These are phyloP conservation scores for Tricholaema leucomelas DNA, from an alignment of 2,113 vertebrate genomes.

Conservation along the genomic window DNA sequence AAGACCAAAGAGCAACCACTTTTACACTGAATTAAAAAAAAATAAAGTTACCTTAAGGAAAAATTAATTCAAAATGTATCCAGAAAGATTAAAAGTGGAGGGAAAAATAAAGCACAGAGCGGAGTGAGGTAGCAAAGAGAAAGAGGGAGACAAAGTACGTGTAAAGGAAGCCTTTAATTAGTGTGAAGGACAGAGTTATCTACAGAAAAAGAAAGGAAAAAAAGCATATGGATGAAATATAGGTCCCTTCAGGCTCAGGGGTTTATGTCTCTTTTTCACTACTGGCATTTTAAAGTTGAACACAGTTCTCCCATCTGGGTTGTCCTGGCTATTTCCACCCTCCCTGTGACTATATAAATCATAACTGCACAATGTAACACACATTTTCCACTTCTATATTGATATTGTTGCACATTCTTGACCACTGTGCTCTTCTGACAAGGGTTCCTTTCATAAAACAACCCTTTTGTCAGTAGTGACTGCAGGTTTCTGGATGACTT, in stretches of 20 bases:
- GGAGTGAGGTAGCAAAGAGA: conserved; percentile 14
- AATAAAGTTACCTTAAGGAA: not conserved
- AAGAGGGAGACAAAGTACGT: conserved; percentile 66
- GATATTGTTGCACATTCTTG: not conserved
- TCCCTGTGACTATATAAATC: not conserved
- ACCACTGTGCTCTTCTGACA: not conserved
- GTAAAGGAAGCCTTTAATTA: conserved; percentile 42
- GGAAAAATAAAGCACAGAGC: not conserved
- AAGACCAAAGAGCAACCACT: not conserved
- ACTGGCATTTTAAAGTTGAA: conserved; percentile 12
- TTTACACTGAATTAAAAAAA: not conserved
- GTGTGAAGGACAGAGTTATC: not conserved
- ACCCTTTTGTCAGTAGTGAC: not conserved
- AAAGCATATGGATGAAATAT: not conserved
- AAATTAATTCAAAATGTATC: not conserved
- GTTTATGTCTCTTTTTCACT: conserved; percentile 24
- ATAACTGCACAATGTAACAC: not conserved
- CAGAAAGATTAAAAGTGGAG: not conserved
- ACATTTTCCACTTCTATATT: not conserved
- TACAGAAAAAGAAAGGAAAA: not conserved
- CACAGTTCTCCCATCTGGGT: not conserved
- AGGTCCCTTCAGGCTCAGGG: conserved; percentile 3
- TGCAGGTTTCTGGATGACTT: not conserved
- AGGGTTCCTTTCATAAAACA: not conserved
- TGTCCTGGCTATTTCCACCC: accelerated